Base-by-base conservation (phyloP, 2,888 invertebrate genomes). In the Cyrtodaria siliqua region DNA sequence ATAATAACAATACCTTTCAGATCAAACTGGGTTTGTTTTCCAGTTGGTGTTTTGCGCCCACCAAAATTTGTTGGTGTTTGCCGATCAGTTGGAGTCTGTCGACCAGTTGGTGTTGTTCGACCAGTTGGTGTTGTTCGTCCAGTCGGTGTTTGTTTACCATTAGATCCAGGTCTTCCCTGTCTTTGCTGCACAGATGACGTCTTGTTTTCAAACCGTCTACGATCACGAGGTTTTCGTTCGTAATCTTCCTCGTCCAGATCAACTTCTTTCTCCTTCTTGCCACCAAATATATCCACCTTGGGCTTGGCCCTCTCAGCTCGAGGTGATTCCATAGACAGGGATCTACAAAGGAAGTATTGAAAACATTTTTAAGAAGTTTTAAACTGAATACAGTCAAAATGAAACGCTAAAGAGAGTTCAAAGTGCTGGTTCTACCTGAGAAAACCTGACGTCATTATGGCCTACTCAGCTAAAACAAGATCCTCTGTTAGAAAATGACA, bases 261-360 rank as follows among this genome's bases (percentile, higher is more conserved):
- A 2, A 80, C 79, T 29, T 74, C 71, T 47, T 74, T 79, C 18
- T 75, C 81, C 42, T 75, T 70, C 50, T 68, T 74, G 2, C 84
- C 83, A n/a, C n/a, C n/a, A 75, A 86, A 86, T 44, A 86, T 80
- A 29, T 86, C 86, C 18, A 84, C 84, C 42, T 82, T 86, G 14
- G 81, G 79, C 59, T 79, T 79, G 24, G 80, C 56, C 20, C 82
- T 38, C 20, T 71, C 70, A 3, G 56, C 52, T 26, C 62, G 56
- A 4, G 78, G 75, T 27, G 79, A 77, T 42, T 81, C 71, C 20
- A 75, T 52, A 29, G 74, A 68, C 1, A 81, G 67, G 52, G 77
- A 72, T 53, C 79, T 85, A 24, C 24, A 62, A 59, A 23, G 6
- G n/a, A 57, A 20, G n/a, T n/a, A n/a, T n/a, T n/a, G n/a, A n/a